Evolutionary conservation across 2,797 vertebrate species (phyloP).

Genomic region (Antrozous pallidus): DNA sequence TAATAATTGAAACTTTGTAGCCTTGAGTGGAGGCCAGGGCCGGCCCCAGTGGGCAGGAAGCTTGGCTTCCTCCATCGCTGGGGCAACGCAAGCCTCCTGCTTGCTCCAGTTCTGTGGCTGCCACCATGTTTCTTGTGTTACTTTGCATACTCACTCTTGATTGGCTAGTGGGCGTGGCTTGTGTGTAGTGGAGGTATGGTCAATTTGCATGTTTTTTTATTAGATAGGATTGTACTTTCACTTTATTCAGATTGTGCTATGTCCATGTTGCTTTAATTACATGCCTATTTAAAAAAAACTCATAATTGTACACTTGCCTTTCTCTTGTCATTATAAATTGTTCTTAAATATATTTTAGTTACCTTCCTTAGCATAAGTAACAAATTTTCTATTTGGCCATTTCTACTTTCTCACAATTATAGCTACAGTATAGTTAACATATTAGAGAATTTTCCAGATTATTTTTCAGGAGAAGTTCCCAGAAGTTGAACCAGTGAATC

Average conservation of each 20-base stretch:
- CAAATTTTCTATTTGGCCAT: neutral
- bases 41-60: too few relatives aligned
- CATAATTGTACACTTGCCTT: neutral
- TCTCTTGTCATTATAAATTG: conserved; percentile 13
- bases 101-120: too few relatives aligned
- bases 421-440: conserved; percentile 15
- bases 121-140: too few relatives aligned
- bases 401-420: conserved; percentile 21
- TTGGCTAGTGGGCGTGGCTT: too few relatives aligned
- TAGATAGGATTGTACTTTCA: neutral
- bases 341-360: conserved; percentile 47
- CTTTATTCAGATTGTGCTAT: neutral
- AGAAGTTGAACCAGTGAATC: neutral
- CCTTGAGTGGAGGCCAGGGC: too few relatives aligned
- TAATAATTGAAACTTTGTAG: too few relatives aligned
- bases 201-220: too few relatives aligned
- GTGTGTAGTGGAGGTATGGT: too few relatives aligned
- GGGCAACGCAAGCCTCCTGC: too few relatives aligned
- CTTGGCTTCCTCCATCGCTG: too few relatives aligned
- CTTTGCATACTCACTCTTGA: too few relatives aligned
- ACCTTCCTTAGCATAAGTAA: neutral
- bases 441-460: conserved; percentile 18
- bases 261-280: neutral
- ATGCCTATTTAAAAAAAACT: neutral
- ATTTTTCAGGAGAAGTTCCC: conserved; percentile 27